Conservation (phyloP, 1,140 invertebrate genomes). For the Eufriesea mexicana region DNA sequence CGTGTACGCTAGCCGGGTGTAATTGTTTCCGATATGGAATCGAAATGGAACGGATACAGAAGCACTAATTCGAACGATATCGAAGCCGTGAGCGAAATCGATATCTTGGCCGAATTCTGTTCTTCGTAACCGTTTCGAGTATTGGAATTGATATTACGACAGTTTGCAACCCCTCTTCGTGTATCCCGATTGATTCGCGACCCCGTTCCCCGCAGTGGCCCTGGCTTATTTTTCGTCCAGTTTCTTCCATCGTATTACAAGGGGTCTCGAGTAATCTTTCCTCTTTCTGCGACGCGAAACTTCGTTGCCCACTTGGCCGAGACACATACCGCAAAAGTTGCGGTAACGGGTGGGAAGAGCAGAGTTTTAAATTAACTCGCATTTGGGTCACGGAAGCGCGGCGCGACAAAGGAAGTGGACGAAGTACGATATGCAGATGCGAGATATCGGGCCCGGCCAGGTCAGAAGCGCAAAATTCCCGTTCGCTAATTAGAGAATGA, state of each 20-base stretch:
- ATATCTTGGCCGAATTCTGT: too few relatives aligned
- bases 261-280: background rate
- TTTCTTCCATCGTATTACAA: too few relatives aligned
- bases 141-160: too few relatives aligned
- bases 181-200: too few relatives aligned
- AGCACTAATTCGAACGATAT: too few relatives aligned
- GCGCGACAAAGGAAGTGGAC: background rate
- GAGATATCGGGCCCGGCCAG: background rate
- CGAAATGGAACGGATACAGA: too few relatives aligned
- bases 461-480: background rate
- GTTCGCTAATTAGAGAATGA: constrained; percentile 20
- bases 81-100: too few relatives aligned
- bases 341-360: background rate
- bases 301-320: background rate
- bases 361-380: constrained; percentile 19
- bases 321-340: background rate
- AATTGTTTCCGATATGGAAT: too few relatives aligned
- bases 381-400: constrained; percentile 23
- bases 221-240: background rate
- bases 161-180: too few relatives aligned
- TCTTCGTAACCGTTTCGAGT: too few relatives aligned
- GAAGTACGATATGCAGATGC: background rate
- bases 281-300: background rate
- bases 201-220: too few relatives aligned
- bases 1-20: too few relatives aligned